Base-by-base conservation (phyloP, 2,113 vertebrate genomes). In the Dendropsophus ebraccatus region DNA sequence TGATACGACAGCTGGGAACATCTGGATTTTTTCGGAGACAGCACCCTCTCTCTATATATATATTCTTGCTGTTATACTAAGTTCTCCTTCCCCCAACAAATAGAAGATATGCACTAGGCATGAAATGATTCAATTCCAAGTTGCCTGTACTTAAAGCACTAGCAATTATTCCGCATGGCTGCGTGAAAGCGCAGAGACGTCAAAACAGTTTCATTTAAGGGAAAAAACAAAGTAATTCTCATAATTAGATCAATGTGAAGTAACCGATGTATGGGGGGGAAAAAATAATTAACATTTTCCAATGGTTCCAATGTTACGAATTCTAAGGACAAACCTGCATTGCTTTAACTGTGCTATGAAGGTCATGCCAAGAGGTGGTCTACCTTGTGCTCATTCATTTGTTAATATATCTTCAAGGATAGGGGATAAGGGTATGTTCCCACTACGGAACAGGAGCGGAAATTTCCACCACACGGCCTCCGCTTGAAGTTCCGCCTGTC, bases 101-200 rank as follows among this genome's bases (percentile, higher is more conserved):
- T 14, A 37, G 69, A n/a, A 35, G 70, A 56, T 74, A 73, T 73
- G 72, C 69, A 37, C 32, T 58, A 74, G 58, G 81, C 81, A 72
- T 72, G 65, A 83, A 41, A 25, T 58, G 19, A 83, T 73, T 74
- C 69, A 25, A 32, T 83, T 83, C 69, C 67, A 83, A 56, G 69
- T 56, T 58, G 47, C 28, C 81, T 56, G 30, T 73, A 45, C 65
- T 37, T 74, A 37, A 41, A 54, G 54, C 56, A 84, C 25, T 35
- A 35, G 72, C 73, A 77, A 84, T 85, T 85, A 85, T 85, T 67
- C 83, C 74, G 73, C 58, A 67, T 52, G 56, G 28, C 58, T 77
- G 73, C 83, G 11, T 25, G 37, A 76, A 70, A 19, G 70, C 52
- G 16, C 37, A 2, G 35, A 32, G 73, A 85, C 56, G 41, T 23